Evolutionary conservation across 2,113 vertebrate genomes (phyloP).

Genomic region (Hystrix cristata): DNA sequence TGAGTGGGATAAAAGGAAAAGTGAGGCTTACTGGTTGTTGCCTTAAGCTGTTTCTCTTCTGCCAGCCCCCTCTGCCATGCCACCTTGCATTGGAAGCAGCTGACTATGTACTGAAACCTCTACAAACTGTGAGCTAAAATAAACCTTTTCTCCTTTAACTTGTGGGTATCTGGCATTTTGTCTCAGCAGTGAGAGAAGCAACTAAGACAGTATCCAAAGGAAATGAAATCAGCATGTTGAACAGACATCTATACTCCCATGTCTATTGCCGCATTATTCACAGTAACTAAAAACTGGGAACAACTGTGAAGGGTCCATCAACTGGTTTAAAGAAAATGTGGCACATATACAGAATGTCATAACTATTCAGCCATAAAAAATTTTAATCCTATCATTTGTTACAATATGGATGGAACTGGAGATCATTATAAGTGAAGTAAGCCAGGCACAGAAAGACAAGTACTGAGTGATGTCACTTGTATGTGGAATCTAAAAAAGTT

Average conservation of each 20-base stretch:
- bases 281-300: background rate
- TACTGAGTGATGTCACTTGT: background rate
- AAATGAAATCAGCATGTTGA: background rate
- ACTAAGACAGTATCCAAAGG: background rate
- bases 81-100: background rate
- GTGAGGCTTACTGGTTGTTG: background rate
- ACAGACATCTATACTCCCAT: background rate
- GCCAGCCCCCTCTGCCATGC: background rate
- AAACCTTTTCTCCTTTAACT: background rate
- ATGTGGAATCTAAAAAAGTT: background rate
- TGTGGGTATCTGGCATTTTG: background rate
- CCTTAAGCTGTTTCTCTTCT: background rate
- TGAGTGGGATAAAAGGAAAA: background rate
- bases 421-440: background rate
- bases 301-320: too few relatives aligned
- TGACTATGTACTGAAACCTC: background rate
- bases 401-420: too few relatives aligned
- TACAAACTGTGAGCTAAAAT: background rate
- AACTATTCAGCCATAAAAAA: background rate
- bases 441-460: too few relatives aligned
- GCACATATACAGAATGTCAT: background rate
- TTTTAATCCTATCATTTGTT: background rate
- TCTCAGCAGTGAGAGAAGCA: background rate
- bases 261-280: background rate
- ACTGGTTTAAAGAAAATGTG: background rate